Evolutionary conservation across 2,797 vertebrate genomes (phyloP), one percentile per base, ranked within the genome.

Genomic region (Gymnopithys bicolor): DNA sequence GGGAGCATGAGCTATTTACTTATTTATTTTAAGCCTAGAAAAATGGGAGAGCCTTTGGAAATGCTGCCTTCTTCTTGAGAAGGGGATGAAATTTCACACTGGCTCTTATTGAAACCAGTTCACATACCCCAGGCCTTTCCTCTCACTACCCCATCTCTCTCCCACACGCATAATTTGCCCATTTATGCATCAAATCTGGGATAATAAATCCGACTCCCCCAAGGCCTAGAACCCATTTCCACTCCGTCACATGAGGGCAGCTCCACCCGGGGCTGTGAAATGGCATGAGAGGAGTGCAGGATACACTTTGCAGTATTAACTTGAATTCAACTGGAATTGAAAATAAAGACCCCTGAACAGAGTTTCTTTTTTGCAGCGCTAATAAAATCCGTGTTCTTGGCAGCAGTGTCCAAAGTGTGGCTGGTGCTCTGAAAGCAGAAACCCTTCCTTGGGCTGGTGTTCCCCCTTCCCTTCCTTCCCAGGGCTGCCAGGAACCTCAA

Each of bases 311-410:
- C 80, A 84, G 23, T 53, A 63, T 52, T 95, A 94, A 70, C 58
- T 87, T 89, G 69, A 91, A 90, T 95, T 92, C 93, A 87, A 92
- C 22, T 56, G 73, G 64, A 94, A 90, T 59, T 93, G 70, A 83
- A 95, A 93, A 89, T 70, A 77, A 71, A 94, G 71, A 76, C 63
- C 56, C 68, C 39, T 39, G 33, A 93, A 94, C 22, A 28, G 27
- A 75, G 59, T 41, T 91, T 75, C 74, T 89, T 86, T 94, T 94
- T 83, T 87, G 64, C 60, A 70, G 58, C 13, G 0, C 79, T 88
- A 96, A 93, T 92, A 89, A 95, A 96, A 92, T 90, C 73, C 95
- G 74, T 81, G 43, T 87, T 97, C 84, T 94, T 97, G 93, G 90
- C 93, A 97, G 62, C 81, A 51, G 53, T 2, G 2, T 48, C 56